A percentile compares a stretch with the other conserved stretches of the same genome.
phyloP scores from a whole-genome alignment of 37 sponge, comb jelly and placozoan genomes.

The Beroe ovata region DNA sequence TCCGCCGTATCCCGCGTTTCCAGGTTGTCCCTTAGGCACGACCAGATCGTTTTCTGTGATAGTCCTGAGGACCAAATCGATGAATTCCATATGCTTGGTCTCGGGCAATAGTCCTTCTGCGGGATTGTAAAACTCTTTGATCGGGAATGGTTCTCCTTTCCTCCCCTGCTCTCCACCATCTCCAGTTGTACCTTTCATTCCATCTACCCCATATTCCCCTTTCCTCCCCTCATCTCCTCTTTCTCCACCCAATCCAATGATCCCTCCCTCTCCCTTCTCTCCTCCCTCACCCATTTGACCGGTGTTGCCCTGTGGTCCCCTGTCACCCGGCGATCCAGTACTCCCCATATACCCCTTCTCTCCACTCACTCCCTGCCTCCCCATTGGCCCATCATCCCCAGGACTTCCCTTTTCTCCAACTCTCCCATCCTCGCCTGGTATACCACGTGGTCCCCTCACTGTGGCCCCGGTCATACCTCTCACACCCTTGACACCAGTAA shows the following conservation, averaged over 20 bases:
- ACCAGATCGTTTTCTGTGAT: background rate
- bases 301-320: background rate
- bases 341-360: background rate
- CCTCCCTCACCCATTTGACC: background rate
- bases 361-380: background rate
- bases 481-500: background rate
- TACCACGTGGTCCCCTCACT: background rate
- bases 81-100: background rate
- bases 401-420: background rate
- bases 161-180: background rate
- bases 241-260: background rate
- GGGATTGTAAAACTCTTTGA: background rate
- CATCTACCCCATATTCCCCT: background rate
- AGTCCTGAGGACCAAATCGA: background rate
- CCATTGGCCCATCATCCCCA: background rate
- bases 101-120: background rate
- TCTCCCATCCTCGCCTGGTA: background rate
- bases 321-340: background rate
- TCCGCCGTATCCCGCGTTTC: slow-evolving; percentile 47
- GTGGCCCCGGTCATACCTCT: background rate
- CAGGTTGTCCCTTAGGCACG: slow-evolving; percentile 48
- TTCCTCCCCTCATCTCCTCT: background rate
- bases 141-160: background rate
- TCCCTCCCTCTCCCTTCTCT: background rate
- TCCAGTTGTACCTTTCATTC: background rate